Evolutionary conservation across 2,797 vertebrate genomes (phyloP), one percentile per base, ranked within the genome.

Genomic region (Phrynocephalus vlangalii): DNA sequence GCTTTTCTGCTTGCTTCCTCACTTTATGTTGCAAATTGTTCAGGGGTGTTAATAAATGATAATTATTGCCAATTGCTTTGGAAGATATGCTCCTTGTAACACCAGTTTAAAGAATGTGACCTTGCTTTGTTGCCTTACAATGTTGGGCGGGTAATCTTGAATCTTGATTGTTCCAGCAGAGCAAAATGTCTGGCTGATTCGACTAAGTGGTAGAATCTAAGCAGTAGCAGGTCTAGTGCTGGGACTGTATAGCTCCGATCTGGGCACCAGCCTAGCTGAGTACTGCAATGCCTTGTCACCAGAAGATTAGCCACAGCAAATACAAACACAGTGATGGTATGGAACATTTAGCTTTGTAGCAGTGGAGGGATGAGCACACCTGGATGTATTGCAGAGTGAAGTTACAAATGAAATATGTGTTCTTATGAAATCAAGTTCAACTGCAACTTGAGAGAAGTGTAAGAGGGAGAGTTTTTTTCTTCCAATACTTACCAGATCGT

Each of bases 401-500:
- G 20, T 63, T 63, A 63, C 15, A 63, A 63, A 15, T 15, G 13
- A 63, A 63, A 63, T 13, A 63, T 20, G 18, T 63, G 15, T 63
- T 63, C 5, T 20, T 63, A 63, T 63, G n/a, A 63, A 63, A n/a
- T 63, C 60, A 63, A 33, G n/a, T 33, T 80, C 56, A 13, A 24
- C 3, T 56, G 8, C n/a, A 79, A 60, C 9, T 60, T 60, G 9
- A 60, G 56, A 10, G 15, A 60, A 87, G 44, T 4, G 1, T 30
- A 10, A 67, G 16, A 3, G 0, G 0, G 2, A 11, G 52, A 7
- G 68, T 38, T 16, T 63, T 22, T 77, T 22, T 77, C 9, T 9
- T 50, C 56, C 63, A 68, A 79, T 86, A 76, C 82, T 92, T 97
- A 99, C 99, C 99, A 97, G 98, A 98, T 93, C 98, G 96, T 89